Base-by-base conservation (phyloP, 2,888 invertebrate species). In the Alviniconcha strummeri region DNA sequence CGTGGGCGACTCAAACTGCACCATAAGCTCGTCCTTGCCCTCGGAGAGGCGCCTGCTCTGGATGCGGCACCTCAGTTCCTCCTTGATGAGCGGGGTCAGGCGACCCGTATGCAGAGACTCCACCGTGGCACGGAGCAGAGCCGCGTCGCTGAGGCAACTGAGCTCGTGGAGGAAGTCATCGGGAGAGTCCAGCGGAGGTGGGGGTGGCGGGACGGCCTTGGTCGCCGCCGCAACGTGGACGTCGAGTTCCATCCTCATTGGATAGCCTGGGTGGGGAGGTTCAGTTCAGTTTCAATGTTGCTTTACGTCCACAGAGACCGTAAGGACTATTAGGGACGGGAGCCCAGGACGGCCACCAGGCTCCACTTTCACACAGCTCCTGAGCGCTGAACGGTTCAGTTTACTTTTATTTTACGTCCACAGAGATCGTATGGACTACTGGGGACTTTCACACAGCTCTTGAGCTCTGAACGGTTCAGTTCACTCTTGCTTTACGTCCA, bases 31-130 rank as follows among this genome's bases (percentile, higher is more conserved):
- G 56, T 87, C 87, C 81, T 89, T 89, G 54, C 89, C 89, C 75
- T 86, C 86, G 4, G 86, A 85, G 79, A 88, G 84, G 1, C 88
- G 83, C 17, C 87, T 84, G 64, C 85, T 85, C 85, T 89, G 89
- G 75, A 89, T 89, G 57, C 86, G 87, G 79, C 86, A 88, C 17
- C 86, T 67, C 6, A 89, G 85, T 64, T 89, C 89, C 77, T 89
- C 88, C 81, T 89, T 89, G 82, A 89, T 83, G n/a, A 89, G 85
- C 7, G 89, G 89, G 4, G 87, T 88, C 84, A 88, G 82, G 13
- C 86, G 84, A 4, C 88, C 88, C 54, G 86, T 86, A 64, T 86
- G 82, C 55, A 87, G 80, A 4, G 86, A 87, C 67, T 85, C 86
- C 79, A 84, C 84, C 17, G 86, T 87, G 75, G 88, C 88, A 19